Conservation (phyloP, 2,888 invertebrate genomes). For the Lepidocyrtoides sp. region DNA sequence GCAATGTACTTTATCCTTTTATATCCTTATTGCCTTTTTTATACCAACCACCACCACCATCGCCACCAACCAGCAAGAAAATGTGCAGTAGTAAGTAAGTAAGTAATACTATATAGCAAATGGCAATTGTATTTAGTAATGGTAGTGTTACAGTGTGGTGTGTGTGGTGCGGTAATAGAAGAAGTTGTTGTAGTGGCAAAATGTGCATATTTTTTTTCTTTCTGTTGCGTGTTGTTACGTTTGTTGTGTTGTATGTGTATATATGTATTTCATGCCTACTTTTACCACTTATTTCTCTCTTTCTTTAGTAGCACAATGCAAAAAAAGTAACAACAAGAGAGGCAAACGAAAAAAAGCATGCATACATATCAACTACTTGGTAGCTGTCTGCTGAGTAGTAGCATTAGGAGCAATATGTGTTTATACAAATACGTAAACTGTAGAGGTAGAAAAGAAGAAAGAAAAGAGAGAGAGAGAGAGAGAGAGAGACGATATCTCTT, state of each 20-base stretch:
- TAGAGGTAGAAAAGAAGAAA: conserved; percentile 7
- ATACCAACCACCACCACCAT: not conserved
- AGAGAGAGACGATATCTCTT: conserved; percentile 61
- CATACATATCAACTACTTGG: not conserved
- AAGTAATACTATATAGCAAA: conserved; percentile 37
- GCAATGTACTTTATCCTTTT: conserved; percentile 45
- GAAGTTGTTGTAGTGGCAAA: conserved; percentile 56
- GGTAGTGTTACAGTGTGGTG: conserved; percentile 64
- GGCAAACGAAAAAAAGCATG: conserved; percentile 11
- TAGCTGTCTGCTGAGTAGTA: conserved; percentile 33
- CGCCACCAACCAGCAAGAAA: conserved; percentile 33
- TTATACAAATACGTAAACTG: conserved; percentile 52
- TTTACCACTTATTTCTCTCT: conserved; percentile 56
- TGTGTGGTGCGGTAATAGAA: conserved; percentile 51
- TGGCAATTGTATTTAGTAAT: conserved; percentile 46
- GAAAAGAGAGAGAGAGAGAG: not conserved
- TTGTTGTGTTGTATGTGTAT: conserved; percentile 16
- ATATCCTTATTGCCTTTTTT: conserved; percentile 40
- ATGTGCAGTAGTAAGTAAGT: conserved; percentile 31
- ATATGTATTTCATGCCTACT: conserved; percentile 46
- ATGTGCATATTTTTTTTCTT: conserved; percentile 33
- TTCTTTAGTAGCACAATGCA: not conserved
- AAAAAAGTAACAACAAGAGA: conserved; percentile 44
- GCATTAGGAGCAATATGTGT: conserved; percentile 41
- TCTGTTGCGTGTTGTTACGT: conserved; percentile 62